phyloP scores from a whole-genome alignment of 2,888 invertebrate species.

The Lasius platythorax region DNA sequence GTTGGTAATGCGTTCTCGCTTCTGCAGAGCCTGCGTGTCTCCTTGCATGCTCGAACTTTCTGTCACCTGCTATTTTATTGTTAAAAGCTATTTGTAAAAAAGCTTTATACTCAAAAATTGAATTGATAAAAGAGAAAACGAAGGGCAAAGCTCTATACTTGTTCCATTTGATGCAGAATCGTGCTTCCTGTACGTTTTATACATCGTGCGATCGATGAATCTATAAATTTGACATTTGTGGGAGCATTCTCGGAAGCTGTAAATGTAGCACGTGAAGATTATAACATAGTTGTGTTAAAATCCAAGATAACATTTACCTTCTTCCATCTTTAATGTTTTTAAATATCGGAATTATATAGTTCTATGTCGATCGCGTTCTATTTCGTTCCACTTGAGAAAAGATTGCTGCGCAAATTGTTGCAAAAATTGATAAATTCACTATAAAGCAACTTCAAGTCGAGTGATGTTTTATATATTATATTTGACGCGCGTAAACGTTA shows the following conservation, averaged over 20 bases:
- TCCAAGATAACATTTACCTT: not conserved
- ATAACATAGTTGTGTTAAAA: not conserved
- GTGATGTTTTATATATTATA: too few species aligned
- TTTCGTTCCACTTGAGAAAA: not conserved
- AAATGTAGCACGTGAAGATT: not conserved
- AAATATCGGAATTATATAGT: not conserved
- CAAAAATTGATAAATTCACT: not conserved
- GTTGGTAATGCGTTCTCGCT: constrained; percentile 57
- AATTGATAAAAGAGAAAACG: not conserved
- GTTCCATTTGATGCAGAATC: constrained; percentile 3
- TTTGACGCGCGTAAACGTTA: not conserved
- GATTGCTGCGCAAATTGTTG: not conserved
- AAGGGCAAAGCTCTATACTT: constrained; percentile 25
- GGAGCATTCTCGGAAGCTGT: constrained; percentile 45
- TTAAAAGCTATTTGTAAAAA: not conserved
- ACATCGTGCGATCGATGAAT: constrained; percentile 68
- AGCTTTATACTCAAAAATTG: not conserved
- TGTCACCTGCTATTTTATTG: not conserved
- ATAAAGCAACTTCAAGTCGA: constrained; percentile 4
- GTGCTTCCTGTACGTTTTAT: constrained; percentile 54
- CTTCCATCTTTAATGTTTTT: constrained; percentile 13
- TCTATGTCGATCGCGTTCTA: not conserved
- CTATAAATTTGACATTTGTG: constrained; percentile 57
- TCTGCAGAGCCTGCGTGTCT: not conserved
- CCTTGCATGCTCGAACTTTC: constrained; percentile 16